Conservation (phyloP, 2,113 vertebrate species). For the Zeus faber region DNA sequence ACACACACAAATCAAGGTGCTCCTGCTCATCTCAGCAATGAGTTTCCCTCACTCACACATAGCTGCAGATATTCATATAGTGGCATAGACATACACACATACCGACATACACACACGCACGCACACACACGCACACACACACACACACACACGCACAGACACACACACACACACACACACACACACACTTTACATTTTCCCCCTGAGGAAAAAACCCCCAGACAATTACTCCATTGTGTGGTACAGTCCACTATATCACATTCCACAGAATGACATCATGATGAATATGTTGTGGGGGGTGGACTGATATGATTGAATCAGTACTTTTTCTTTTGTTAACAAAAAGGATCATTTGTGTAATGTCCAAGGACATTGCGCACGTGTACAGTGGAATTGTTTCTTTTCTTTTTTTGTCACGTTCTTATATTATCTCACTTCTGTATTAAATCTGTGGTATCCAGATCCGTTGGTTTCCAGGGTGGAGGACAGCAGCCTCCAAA, state of each 20-base stretch:
- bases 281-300: slow-evolving; percentile 45
- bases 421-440: no score
- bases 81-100: slow-evolving; percentile 33
- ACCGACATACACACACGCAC: no score
- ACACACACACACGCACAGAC: no score
- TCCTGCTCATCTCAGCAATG: slow-evolving; percentile 23
- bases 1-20: slow-evolving; percentile 30
- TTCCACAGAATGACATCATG: slow-evolving; percentile 57
- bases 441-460: no score
- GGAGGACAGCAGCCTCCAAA: no score
- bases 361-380: no score
- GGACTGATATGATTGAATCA: slow-evolving; percentile 9
- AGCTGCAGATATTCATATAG: slow-evolving; percentile 11
- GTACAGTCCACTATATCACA: slow-evolving; percentile 48
- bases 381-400: no score
- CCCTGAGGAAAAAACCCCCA: slow-evolving; percentile 37
- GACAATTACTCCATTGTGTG: slow-evolving; percentile 62
- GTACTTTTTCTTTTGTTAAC: no score
- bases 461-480: no score
- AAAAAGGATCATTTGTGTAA: no score
- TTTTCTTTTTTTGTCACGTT: no score
- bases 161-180: slow-evolving; percentile 7
- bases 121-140: no score
- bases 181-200: slow-evolving; percentile 38
- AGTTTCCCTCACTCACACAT: slow-evolving; percentile 25